Base-by-base conservation (phyloP, 2,888 invertebrate species). In the Amphipyra berbera region DNA sequence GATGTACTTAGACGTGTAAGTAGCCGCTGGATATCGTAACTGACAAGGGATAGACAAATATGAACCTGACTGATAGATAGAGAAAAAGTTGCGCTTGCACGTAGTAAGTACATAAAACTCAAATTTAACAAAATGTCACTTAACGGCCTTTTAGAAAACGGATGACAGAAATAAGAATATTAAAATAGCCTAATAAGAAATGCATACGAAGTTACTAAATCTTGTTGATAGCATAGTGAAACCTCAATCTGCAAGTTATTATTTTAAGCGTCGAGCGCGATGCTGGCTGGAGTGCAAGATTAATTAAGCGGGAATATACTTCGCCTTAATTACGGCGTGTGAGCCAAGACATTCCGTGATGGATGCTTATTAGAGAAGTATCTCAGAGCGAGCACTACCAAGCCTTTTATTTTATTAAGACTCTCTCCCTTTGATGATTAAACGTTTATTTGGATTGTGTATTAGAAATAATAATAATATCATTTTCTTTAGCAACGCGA, bases 331-430 rank as follows among this genome's bases (percentile, higher is more conserved):
- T 58, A 38, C 48, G 40, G 33, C 15, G 46, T 44, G 60, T 41
- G 53, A 59, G 45, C 56, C 45, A 59, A 66, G 66, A 71, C 47
- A 57, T 71, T 64, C 63, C 56, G 49, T 41, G 60, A 53, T 37
- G 59, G 63, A 61, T 68, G 63, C 68, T 74, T 74, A 74, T 71
- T 74, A 71, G 61, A 71, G 55, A 67, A 61, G 71, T 68, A 68
- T 61, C 54, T 64, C 48, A 7, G 13, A 52, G 52, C 46, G 41
- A 54, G 21, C 14, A 15, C 37, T 64, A 44, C 33, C 55, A 56
- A 52, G 7, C 40, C 49, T 59, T 59, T 64, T 64, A 59, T 61
- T 58, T 59, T 62, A 63, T 57, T 59, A 53, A 35, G 44, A 55
- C 35, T 12, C 42, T 6, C 15, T 41, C 37, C 53, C 47, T 53